phyloP scores from a whole-genome alignment of 2,113 vertebrate species.

The Hystrix cristata region DNA sequence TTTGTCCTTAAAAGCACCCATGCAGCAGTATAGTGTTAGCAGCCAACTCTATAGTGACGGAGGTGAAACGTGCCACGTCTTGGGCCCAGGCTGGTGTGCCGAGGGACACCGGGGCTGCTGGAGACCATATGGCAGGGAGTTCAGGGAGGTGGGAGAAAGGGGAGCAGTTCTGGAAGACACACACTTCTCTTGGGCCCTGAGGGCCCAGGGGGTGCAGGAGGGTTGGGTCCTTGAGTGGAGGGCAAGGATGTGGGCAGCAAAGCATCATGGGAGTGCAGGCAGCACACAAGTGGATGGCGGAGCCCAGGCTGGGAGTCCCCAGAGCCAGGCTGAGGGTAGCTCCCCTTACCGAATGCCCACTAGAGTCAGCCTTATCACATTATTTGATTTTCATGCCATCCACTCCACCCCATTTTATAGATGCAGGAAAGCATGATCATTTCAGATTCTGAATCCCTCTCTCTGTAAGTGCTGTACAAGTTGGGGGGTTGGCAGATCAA shows the following conservation, averaged over 20 bases:
- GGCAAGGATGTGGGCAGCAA: neutral
- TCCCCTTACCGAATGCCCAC: neutral
- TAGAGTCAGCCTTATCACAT: neutral
- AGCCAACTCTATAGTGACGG: neutral
- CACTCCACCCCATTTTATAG: neutral
- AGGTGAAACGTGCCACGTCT: neutral
- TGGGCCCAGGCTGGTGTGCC: neutral
- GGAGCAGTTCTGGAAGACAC: neutral
- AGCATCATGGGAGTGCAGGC: neutral
- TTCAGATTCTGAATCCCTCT: neutral
- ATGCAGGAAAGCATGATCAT: neutral
- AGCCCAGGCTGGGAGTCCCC: neutral
- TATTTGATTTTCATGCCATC: neutral
- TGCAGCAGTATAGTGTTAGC: no score
- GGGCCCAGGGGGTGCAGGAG: neutral
- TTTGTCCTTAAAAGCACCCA: neutral
- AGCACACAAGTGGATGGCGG: neutral
- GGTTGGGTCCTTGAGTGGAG: neutral
- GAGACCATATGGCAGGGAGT: neutral
- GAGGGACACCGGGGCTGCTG: neutral
- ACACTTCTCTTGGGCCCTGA: neutral
- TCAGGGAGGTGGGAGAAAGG: neutral
- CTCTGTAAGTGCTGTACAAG: neutral
- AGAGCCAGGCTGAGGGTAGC: neutral
- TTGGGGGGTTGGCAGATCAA: neutral